Conservation (phyloP, 1,140 invertebrate species). For the Zaprionus nigranus region DNA sequence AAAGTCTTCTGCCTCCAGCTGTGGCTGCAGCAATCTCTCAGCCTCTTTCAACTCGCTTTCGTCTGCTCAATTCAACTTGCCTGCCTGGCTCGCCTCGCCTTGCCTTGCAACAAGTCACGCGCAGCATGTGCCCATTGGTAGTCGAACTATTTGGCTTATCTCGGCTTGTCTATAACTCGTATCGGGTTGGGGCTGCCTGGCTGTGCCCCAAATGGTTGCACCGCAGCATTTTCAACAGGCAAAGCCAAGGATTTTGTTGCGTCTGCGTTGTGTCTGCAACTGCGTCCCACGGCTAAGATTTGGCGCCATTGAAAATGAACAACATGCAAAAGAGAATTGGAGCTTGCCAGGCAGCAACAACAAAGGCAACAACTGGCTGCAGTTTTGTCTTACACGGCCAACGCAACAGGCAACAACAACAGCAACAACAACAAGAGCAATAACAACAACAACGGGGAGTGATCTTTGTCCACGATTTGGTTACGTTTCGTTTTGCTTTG, state of each 20-base stretch:
- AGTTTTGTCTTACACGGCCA: slow-evolving; percentile 42
- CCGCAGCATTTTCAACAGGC: slow-evolving; percentile 52
- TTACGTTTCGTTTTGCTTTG: slow-evolving; percentile 41
- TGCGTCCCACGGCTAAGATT: slow-evolving; percentile 68
- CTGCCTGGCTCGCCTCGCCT: not conserved
- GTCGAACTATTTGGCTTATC: slow-evolving; percentile 54
- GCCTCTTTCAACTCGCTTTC: not conserved
- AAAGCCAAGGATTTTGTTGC: slow-evolving; percentile 70
- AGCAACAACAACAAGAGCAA: not conserved
- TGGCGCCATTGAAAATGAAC: slow-evolving; percentile 77
- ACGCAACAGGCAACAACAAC: slow-evolving; percentile 20
- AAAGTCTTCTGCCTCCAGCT: not conserved
- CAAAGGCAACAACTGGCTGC: slow-evolving; percentile 15
- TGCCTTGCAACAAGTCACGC: slow-evolving; percentile 31
- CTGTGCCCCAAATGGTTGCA: slow-evolving; percentile 61
- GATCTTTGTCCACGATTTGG: slow-evolving; percentile 49
- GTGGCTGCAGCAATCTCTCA: not conserved
- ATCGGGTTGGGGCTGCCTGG: slow-evolving; percentile 46
- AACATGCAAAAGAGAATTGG: slow-evolving; percentile 69
- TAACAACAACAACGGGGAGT: not conserved
- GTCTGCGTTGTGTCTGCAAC: slow-evolving; percentile 33
- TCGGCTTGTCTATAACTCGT: slow-evolving; percentile 59
- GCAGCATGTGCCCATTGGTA: slow-evolving; percentile 27
- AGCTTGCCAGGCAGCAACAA: slow-evolving; percentile 40
- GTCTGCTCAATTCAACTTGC: not conserved